Conservation (phyloP, 2,797 vertebrate genomes). For the Sphenodon punctatus region DNA sequence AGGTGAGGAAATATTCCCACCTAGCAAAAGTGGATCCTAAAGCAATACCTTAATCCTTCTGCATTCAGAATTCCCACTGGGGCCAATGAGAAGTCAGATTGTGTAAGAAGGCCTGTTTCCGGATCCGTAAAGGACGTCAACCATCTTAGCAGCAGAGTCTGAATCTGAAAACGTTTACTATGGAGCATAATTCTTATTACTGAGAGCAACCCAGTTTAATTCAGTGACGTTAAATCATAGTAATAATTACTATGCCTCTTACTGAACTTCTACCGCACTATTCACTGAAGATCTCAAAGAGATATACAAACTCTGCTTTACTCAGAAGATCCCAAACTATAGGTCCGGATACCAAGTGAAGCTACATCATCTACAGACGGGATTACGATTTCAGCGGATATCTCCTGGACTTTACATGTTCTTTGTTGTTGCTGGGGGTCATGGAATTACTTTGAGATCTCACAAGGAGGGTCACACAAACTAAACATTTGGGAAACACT, state of each 20-base stretch:
- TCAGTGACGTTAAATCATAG: not conserved
- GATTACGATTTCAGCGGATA: too few relatives aligned
- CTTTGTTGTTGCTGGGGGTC: too few relatives aligned
- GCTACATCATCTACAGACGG: too few relatives aligned
- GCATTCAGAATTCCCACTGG: fast-evolving
- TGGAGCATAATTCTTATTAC: not conserved
- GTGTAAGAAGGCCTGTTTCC: not conserved
- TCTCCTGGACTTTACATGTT: too few relatives aligned
- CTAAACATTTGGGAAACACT: too few relatives aligned
- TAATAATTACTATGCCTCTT: fast-evolving
- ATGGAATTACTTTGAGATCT: too few relatives aligned
- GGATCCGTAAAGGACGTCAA: not conserved
- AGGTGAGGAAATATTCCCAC: not conserved
- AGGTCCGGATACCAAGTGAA: too few relatives aligned
- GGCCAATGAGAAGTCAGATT: fast-evolving
- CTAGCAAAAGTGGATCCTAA: fast-evolving
- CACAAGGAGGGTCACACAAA: too few relatives aligned
- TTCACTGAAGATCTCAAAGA: conserved; percentile 18
- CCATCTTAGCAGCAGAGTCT: conserved; percentile 29
- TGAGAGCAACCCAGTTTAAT: not conserved
- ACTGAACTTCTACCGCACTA: not conserved
- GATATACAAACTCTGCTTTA: not conserved
- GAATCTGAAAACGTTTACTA: conserved; percentile 34
- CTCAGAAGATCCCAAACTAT: conserved; percentile 32
- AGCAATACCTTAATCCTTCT: not conserved